Conservation (phyloP, 2,113 vertebrate genomes). For the Anolis sagrei region DNA sequence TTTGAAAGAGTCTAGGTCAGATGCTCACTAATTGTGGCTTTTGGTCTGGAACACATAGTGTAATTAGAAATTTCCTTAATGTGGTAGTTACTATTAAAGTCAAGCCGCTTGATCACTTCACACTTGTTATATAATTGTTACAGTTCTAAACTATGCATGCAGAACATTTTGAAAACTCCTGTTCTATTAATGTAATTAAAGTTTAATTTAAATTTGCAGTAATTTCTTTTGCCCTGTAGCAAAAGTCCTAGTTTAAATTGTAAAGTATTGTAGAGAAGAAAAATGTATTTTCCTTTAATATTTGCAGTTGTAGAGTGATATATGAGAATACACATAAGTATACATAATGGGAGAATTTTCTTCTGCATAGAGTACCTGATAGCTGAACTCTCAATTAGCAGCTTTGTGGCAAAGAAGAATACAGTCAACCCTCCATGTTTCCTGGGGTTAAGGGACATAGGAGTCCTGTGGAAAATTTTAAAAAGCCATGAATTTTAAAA, state of each 20-base stretch:
- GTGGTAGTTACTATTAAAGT: slow-evolving; percentile 60
- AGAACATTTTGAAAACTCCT: slow-evolving; percentile 63
- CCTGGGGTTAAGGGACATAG: too few species aligned
- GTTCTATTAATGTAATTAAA: slow-evolving; percentile 68
- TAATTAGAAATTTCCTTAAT: slow-evolving; percentile 69
- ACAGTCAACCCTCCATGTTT: too few species aligned
- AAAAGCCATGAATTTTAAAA: too few species aligned
- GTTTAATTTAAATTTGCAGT: slow-evolving; percentile 60
- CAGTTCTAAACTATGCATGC: slow-evolving; percentile 56
- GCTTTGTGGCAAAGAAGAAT: too few species aligned
- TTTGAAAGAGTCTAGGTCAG: slow-evolving; percentile 58
- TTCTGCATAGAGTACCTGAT: background rate
- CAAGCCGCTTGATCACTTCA: slow-evolving; percentile 52
- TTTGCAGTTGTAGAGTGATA: background rate
- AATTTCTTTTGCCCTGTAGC: slow-evolving; percentile 44
- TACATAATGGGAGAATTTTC: background rate
- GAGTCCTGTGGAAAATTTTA: too few species aligned
- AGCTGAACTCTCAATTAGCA: background rate
- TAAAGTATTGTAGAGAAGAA: slow-evolving; percentile 37
- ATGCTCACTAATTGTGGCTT: slow-evolving; percentile 61
- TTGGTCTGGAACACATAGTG: slow-evolving; percentile 55
- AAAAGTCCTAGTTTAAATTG: slow-evolving; percentile 39
- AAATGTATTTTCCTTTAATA: background rate
- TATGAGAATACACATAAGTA: background rate
- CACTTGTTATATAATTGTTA: slow-evolving; percentile 60